Evolutionary conservation across 2,888 invertebrate species (phyloP), one percentile per base, ranked within the genome.

Genomic region (Drosophila nigricruria): DNA sequence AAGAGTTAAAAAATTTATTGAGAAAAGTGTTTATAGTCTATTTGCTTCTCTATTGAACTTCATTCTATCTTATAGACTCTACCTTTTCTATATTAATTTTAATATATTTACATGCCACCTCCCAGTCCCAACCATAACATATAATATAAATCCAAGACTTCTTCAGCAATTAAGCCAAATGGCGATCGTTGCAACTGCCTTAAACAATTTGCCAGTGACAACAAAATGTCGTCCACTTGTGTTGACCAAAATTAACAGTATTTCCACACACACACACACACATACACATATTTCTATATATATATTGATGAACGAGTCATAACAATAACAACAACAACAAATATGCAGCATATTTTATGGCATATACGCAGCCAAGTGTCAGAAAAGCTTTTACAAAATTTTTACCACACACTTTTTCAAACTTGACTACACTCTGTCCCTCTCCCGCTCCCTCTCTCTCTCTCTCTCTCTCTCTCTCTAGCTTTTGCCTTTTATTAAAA

Each of bases 371-470:
- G 58, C 54, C 73, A 79, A 79, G 79, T 85, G 81, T 82, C 71
- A 64, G 70, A 67, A 72, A 81, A 82, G 85, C 86, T 81, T 85
- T 85, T 85, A 74, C 73, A 73, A 78, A 67, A 71, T 67, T 59
- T 72, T 59, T 25, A 30, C 58, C 42, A 18, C 62, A 34, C 36
- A 47, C 40, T 52, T 45, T 58, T n/a, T 34, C 58, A 58, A 58
- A 47, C 47, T 58, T 47, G 18, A 18, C 53, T 53, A 25, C n/a
- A 16, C n/a, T 38, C 25, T 18, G 38, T 8, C 23, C 10, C 27
- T 32, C 49, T 47, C 10, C 32, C 47, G 23, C 38, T 59, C 38
- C 12, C 30, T 9, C 23, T 23, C 56, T 14, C 30, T 54, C n/a
- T 0, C 38, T 20, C 4, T 45, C 12, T 50, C 10, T 27, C 18